Base-by-base conservation (phyloP, 30 jellyfish, hydroid and myxozoan genomes). In the Nemopilema nomurai region DNA sequence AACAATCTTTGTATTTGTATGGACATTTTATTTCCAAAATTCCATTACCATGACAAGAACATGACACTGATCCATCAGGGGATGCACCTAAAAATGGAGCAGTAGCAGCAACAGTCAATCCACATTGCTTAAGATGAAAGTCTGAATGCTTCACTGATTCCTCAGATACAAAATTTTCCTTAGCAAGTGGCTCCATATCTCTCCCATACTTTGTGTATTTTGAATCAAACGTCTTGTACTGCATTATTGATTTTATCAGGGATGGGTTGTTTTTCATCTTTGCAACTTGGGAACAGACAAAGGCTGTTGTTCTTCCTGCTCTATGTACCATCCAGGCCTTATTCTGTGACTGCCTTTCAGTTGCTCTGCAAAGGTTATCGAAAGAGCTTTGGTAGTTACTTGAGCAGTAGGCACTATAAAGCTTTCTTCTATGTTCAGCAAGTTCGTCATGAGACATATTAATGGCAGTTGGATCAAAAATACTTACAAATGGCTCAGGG, bases 251-350 rank as follows among this genome's bases (percentile, higher is more conserved):
- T 7, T 23, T 23, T 3, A 79, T 49, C 41, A 79, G 76, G 64
- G 80, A 79, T 62, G 31, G 66, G 89, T 78, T 79, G 70, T 79
- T 31, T 79, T 64, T 27, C 89, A 79, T 63, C 67, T 66, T 79
- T 64, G 89, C 29, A 63, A 79, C 79, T 66, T 41, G 53, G 67
- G 8, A 66, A 63, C 79, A 64, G 63, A 79, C 31, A 16, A 69
- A 79, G 79, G 89, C 89, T 62, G 79, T 79, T 57, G 63, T 23
- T 41, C 89, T 79, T 21, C 89, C 89, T 21, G 89, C 89, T 77
- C 87, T 79, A 67, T 79, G 89, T 79, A 79, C 67, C 79, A 66
- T 51, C 89, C 89, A 79, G 26, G 87, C 57, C 27, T 41, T 41
- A 41, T 41, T 41, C 57, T 41, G 57, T 41, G 57, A 41, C 63